Percentiles rank a stretch among this genome's conserved stretches.
These are phyloP conservation scores for Antheraea yamamai DNA, from an alignment of 2,888 invertebrate species.

Conservation along the genomic window DNA sequence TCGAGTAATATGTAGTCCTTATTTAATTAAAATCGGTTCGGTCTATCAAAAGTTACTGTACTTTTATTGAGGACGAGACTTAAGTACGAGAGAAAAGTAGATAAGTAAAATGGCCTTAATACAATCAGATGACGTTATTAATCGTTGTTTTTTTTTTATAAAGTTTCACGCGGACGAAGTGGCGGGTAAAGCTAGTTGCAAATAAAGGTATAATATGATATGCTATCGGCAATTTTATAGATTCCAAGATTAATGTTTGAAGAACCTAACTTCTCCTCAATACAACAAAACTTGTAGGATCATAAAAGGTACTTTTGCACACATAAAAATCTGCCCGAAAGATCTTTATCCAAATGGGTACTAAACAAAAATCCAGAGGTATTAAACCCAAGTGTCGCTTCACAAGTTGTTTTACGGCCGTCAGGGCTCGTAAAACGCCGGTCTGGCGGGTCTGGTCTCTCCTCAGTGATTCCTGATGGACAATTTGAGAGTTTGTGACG, in stretches of 20 bases:
- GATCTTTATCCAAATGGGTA: constrained; percentile 31
- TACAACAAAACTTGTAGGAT: not conserved
- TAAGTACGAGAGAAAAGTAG: too few species aligned
- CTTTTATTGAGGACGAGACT: too few species aligned
- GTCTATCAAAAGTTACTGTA: too few species aligned
- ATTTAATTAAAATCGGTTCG: too few species aligned
- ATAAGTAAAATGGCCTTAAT: too few species aligned
- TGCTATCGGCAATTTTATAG: not conserved
- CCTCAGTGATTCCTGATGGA: constrained; percentile 78
- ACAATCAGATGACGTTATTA: too few species aligned
- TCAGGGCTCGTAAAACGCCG: constrained; percentile 67
- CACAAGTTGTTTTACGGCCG: constrained; percentile 71
- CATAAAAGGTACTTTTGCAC: constrained; percentile 15
- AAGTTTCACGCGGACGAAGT: too few species aligned
- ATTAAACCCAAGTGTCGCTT: constrained; percentile 70
- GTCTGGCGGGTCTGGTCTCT: constrained; percentile 26
- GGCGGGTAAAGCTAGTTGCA: too few species aligned
- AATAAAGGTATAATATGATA: too few species aligned
- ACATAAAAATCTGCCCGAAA: constrained; percentile 22
- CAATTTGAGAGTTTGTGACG: constrained; percentile 74
- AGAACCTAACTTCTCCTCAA: constrained; percentile 1
- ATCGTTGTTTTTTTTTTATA: too few species aligned
- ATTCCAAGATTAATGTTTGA: not conserved
- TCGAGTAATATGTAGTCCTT: too few species aligned
- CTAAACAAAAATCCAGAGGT: constrained; percentile 67